Evolutionary conservation across 92 coral and sea anemone species (phyloP).

Genomic region (Siderastrea siderea): DNA sequence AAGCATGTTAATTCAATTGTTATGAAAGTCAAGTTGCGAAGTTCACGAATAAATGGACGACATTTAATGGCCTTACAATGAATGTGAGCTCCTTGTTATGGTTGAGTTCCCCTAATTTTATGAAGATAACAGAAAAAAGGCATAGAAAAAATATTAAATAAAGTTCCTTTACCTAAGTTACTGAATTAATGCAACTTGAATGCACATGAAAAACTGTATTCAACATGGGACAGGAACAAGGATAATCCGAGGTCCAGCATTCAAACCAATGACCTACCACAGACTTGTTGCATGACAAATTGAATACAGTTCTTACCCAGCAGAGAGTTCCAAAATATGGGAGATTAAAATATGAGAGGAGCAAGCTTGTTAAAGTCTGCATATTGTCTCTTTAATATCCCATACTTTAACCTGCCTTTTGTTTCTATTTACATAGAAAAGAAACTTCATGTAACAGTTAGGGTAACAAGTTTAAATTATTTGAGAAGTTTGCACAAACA

Average conservation of each 20-base stretch:
- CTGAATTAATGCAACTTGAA: background rate
- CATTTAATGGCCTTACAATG: conserved; percentile 2
- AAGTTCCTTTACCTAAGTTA: background rate
- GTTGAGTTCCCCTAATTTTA: background rate
- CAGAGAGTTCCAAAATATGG: too few species aligned
- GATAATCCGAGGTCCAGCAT: background rate
- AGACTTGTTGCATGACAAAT: background rate
- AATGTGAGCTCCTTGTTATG: background rate
- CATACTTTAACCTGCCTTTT: too few species aligned
- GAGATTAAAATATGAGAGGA: too few species aligned
- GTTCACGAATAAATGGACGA: background rate
- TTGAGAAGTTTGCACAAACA: too few species aligned
- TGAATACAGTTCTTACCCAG: too few species aligned
- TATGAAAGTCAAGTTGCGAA: too few species aligned
- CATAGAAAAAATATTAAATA: background rate
- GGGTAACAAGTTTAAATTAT: too few species aligned
- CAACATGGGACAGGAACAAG: conserved; percentile 3
- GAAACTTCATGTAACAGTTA: too few species aligned
- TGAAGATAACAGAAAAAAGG: background rate
- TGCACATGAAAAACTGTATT: conserved; percentile 6
- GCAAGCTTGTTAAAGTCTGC: too few species aligned
- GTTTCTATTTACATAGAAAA: too few species aligned
- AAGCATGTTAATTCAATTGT: too few species aligned
- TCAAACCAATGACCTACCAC: background rate
- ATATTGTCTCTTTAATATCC: too few species aligned